Conservation (phyloP, 2,888 invertebrate species). For the Cerastoderma edule region DNA sequence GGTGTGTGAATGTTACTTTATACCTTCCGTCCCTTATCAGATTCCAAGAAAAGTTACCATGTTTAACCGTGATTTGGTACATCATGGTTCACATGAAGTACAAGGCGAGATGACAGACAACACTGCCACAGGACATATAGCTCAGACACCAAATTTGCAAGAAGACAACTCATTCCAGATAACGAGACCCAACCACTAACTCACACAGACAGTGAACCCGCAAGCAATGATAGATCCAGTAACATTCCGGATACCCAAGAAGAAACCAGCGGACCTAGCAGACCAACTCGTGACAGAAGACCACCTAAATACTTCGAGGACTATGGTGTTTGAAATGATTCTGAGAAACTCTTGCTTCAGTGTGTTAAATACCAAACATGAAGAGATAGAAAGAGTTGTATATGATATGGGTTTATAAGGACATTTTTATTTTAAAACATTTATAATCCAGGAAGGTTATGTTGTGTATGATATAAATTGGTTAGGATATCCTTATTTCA, state of each 20-base stretch:
- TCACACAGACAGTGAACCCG: background rate
- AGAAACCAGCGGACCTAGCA: background rate
- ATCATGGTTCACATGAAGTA: background rate
- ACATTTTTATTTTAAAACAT: too few relatives aligned
- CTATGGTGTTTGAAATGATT: too few relatives aligned
- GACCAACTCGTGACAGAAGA: constrained; percentile 8
- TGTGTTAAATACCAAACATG: too few relatives aligned
- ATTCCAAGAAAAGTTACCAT: background rate
- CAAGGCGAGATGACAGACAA: background rate
- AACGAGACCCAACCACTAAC: background rate
- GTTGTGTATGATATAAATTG: too few relatives aligned
- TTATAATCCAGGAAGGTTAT: too few relatives aligned
- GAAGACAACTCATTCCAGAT: background rate
- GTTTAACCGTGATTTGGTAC: background rate
- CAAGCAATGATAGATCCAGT: background rate
- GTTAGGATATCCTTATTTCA: too few relatives aligned
- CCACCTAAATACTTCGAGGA: constrained; percentile 19
- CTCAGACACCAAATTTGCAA: background rate
- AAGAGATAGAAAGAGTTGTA: too few relatives aligned
- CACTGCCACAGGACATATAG: background rate
- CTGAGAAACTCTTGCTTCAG: too few relatives aligned
- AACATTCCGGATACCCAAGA: constrained; percentile 12
- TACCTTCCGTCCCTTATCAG: background rate
- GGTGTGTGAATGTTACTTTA: constrained; percentile 14
- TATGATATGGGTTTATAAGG: too few relatives aligned